phyloP scores from a whole-genome alignment of 2,113 vertebrate genomes.

The Rynchops niger region DNA sequence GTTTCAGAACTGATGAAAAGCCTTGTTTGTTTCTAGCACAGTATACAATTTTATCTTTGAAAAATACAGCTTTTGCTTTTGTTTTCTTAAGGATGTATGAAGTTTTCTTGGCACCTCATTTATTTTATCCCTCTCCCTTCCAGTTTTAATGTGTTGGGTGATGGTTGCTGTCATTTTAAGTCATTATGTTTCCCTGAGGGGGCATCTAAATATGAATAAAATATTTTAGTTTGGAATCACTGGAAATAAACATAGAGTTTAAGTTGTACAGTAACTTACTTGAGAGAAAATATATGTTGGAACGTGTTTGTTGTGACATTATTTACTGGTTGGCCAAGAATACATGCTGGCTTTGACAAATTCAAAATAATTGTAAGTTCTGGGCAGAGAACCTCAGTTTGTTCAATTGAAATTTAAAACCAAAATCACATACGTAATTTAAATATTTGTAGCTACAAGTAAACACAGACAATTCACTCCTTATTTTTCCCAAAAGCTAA shows the following conservation, averaged over 20 bases:
- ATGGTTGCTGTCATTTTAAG: neutral
- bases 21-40: neutral
- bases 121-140: neutral
- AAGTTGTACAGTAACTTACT: neutral
- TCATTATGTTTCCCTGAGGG: neutral
- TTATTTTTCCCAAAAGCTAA: neutral
- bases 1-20: slow-evolving; percentile 1
- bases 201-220: neutral
- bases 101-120: neutral
- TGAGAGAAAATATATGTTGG: neutral
- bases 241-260: neutral
- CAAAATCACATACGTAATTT: neutral
- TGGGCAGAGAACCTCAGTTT: neutral
- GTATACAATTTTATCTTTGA: neutral
- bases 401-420: neutral
- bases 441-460: neutral
- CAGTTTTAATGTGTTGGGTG: neutral
- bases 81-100: slow-evolving; percentile 19
- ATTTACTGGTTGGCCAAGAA: neutral
- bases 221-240: neutral
- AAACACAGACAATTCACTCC: neutral
- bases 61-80: neutral
- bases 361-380: neutral
- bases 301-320: neutral
- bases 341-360: neutral